These are phyloP conservation scores for Aphidoletes aphidimyza DNA, from an alignment of 2,888 invertebrate genomes.

Conservation along the genomic window DNA sequence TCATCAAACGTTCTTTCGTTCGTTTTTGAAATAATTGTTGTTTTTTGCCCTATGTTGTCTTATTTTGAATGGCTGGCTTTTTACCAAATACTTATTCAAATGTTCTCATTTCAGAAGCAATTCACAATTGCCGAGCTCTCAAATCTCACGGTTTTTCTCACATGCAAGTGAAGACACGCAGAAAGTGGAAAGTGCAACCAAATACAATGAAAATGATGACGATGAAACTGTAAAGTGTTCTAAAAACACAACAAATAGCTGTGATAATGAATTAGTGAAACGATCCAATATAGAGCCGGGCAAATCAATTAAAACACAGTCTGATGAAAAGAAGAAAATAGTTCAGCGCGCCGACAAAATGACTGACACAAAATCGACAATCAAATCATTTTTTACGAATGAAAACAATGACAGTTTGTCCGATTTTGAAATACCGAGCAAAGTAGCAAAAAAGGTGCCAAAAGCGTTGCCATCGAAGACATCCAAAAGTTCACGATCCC, in stretches of 20 bases:
- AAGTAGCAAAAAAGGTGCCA: not conserved
- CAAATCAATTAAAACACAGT: not conserved
- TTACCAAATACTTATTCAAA: not conserved
- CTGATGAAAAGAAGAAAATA: not conserved
- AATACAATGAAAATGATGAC: not conserved
- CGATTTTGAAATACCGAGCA: slow-evolving; percentile 25
- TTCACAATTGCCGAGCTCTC: slow-evolving; percentile 18
- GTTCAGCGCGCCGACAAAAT: not conserved
- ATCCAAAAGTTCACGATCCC: not conserved
- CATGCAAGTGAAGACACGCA: not conserved
- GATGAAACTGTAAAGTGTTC: not conserved
- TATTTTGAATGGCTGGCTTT: too few species aligned
- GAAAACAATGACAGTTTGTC: slow-evolving; percentile 20
- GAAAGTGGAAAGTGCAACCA: not conserved
- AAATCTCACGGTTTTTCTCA: slow-evolving; percentile 26
- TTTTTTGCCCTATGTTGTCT: not conserved
- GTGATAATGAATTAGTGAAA: slow-evolving; percentile 16
- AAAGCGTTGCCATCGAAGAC: not conserved
- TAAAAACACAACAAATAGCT: not conserved
- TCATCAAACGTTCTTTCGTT: not conserved
- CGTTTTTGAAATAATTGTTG: not conserved
- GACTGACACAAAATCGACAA: not conserved
- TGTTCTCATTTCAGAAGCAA: not conserved
- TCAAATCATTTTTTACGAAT: slow-evolving; percentile 15
- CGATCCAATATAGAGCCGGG: not conserved